Percentiles rank a stretch among this genome's conserved stretches.
These are phyloP conservation scores for Meganola albula DNA, from an alignment of 2,888 invertebrate genomes.

Conservation along the genomic window DNA sequence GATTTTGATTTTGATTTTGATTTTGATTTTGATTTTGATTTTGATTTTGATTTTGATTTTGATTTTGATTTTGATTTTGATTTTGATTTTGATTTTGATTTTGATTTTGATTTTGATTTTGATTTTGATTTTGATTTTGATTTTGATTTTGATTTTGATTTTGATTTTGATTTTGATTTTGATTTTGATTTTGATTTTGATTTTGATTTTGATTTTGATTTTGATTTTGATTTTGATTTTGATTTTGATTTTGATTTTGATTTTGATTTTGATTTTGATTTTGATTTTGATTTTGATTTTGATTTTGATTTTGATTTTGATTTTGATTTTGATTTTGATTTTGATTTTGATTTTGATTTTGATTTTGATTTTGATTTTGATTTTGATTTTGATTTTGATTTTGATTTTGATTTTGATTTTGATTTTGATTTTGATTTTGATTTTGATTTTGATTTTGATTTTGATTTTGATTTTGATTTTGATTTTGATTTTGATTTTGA, in stretches of 20 bases:
- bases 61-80: background rate
- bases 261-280: background rate
- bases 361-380: background rate
- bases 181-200: background rate
- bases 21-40: background rate
- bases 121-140: background rate
- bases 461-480: background rate
- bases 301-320: background rate
- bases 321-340: background rate
- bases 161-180: background rate
- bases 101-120: background rate
- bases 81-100: background rate
- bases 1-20: background rate
- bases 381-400: background rate
- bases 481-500: background rate
- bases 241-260: background rate
- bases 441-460: background rate
- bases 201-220: background rate
- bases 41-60: background rate
- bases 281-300: background rate
- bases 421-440: background rate
- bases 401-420: background rate
- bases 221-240: background rate
- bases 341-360: background rate
- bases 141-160: background rate